Base-by-base conservation (phyloP, 1,140 invertebrate species). In the Papilio dardanus region DNA sequence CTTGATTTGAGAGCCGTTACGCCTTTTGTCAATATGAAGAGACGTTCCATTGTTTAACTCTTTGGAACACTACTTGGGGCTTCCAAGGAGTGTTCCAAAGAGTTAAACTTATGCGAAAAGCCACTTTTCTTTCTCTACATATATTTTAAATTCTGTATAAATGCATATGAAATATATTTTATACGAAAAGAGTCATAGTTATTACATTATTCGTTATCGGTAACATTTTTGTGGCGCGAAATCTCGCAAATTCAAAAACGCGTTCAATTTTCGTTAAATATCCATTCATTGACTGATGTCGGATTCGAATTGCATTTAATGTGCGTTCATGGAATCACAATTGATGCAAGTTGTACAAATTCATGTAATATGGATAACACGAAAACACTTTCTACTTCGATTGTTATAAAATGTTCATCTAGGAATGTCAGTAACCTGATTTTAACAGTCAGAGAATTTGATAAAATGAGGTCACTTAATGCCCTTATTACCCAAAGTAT, bases 1-100 rank as follows among this genome's bases (percentile, higher is more conserved):
- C 54, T 62, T 62, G 54, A 62, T 62, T 62, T 16, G 4, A 24
- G 54, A 62, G 54, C 54, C 54, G 54, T 62, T 62, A 62, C 54
- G 30, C 30, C 54, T 62, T 62, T 62, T 62, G 54, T 62, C 54
- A 12, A 62, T 24, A 21, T 28, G 21, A 54, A 24, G 12, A 62
- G 4, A 62, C 24, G 19, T 3, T 62, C 28, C 54, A 28, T 62
- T 10, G 10, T 62, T 14, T 12, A 5, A 24, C 19, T 1, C 19
- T 14, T 37, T 37, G 12, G 4, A 10, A 2, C 42, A n/a, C n/a
- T n/a, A n/a, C n/a, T n/a, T n/a, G n/a, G n/a, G n/a, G n/a, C n/a
- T n/a, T n/a, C n/a, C 46, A 50, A 62, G 2, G 24, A 12, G 24
- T 28, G 10, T 58, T 28, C 12, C 24, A 24, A 24, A 58, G 10